phyloP scores from a whole-genome alignment of 2,113 vertebrate genomes.

The Crotophaga sulcirostris region DNA sequence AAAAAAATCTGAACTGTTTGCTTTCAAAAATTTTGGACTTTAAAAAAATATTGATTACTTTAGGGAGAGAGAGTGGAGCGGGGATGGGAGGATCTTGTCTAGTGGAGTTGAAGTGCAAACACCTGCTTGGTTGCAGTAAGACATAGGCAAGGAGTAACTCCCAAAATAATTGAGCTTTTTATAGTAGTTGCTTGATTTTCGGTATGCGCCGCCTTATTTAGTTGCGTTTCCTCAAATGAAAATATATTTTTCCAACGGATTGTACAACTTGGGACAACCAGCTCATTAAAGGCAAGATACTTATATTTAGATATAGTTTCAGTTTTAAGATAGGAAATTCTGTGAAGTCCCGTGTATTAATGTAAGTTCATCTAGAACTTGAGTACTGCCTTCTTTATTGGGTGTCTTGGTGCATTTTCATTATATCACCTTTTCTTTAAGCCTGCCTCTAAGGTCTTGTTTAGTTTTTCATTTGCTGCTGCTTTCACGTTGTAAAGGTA shows the following conservation, averaged over 20 bases:
- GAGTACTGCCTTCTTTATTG: background rate
- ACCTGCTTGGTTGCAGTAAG: background rate
- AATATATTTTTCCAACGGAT: background rate
- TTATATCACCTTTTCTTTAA: background rate
- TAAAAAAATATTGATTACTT: background rate
- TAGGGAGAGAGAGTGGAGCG: background rate
- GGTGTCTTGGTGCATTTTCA: background rate
- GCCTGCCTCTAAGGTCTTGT: background rate
- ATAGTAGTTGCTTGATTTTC: background rate
- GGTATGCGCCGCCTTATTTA: background rate
- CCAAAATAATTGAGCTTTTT: background rate
- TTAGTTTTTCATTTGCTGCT: background rate
- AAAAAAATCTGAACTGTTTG: background rate
- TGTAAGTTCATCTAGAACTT: background rate
- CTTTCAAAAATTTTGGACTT: background rate
- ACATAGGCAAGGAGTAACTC: background rate
- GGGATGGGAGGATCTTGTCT: background rate
- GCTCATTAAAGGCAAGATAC: background rate
- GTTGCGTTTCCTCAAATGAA: background rate
- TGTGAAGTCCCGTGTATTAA: background rate
- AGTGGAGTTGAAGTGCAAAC: background rate
- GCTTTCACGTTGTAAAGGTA: background rate
- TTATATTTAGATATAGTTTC: background rate
- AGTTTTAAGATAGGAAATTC: background rate
- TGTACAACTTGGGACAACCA: background rate